These are phyloP conservation scores for Ceyx cyanopectus DNA, from an alignment of 2,113 vertebrate genomes.

Conservation along the genomic window DNA sequence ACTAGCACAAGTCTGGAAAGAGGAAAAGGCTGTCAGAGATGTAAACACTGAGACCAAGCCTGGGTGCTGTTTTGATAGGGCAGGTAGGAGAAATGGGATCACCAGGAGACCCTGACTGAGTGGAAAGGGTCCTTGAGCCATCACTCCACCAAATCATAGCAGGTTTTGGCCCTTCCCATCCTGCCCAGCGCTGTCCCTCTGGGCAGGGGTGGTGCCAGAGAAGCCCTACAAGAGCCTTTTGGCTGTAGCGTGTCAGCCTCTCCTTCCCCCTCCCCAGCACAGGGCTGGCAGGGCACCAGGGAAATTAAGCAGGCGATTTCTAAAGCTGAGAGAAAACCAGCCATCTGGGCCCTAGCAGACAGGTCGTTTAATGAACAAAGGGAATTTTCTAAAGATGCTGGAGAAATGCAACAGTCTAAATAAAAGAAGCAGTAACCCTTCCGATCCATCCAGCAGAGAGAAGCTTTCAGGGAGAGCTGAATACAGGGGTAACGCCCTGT, in stretches of 20 bases:
- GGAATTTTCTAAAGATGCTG: background rate
- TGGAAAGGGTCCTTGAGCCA: background rate
- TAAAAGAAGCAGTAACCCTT: background rate
- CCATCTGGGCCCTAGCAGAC: slow-evolving; percentile 21
- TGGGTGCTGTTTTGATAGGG: background rate
- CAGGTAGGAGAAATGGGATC: background rate
- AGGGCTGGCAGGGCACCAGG: slow-evolving; percentile 16
- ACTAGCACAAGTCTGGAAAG: background rate
- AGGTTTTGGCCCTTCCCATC: rapidly evolving
- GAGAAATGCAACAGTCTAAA: background rate
- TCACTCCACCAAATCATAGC: background rate
- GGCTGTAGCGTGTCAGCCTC: rapidly evolving
- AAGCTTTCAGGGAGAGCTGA: background rate
- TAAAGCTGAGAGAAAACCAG: slow-evolving; percentile 6
- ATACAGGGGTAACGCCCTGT: background rate
- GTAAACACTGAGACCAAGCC: rapidly evolving
- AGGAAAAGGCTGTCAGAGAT: background rate
- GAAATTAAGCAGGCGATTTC: slow-evolving; percentile 17
- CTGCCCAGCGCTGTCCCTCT: background rate
- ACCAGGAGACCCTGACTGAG: background rate
- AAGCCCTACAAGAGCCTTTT: background rate
- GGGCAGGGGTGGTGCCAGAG: rapidly evolving
- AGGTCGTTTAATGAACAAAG: background rate
- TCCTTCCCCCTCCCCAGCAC: background rate
- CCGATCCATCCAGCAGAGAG: background rate